Conservation (phyloP, 1,140 invertebrate species). For the Globodera ellingtonae region DNA sequence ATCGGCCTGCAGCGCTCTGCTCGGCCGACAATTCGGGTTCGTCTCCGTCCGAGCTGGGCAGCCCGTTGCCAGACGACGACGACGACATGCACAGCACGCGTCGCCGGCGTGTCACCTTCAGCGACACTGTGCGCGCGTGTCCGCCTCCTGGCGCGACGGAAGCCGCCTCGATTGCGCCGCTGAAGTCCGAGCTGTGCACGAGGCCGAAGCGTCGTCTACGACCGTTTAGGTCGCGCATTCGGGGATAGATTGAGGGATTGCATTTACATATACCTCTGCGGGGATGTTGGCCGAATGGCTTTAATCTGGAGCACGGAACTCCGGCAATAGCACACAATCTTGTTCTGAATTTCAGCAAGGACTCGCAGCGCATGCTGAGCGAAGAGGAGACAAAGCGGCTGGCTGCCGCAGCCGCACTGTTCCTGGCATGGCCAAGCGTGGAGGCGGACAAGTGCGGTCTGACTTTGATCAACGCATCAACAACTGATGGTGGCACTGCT, state of each 20-base stretch:
- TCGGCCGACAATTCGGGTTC: not conserved
- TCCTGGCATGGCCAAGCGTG: conserved; percentile 19
- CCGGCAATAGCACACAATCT: conserved; percentile 30
- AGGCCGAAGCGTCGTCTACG: not conserved
- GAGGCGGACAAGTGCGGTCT: conserved; percentile 18
- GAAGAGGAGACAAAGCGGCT: conserved; percentile 40
- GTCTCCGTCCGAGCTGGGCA: not conserved
- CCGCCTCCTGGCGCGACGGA: conserved; percentile 58
- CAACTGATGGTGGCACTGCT: conserved; percentile 5
- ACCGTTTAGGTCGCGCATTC: not conserved
- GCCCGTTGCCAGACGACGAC: conserved; percentile 10
- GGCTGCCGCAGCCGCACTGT: conserved; percentile 22
- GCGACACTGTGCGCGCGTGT: conserved; percentile 57
- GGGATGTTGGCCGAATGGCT: not conserved
- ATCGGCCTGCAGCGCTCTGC: not conserved
- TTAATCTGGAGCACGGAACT: too few relatives aligned
- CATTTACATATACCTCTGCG: too few relatives aligned
- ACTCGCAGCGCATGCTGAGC: conserved; percentile 52
- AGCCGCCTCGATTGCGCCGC: conserved; percentile 48
- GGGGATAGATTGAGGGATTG: too few relatives aligned
- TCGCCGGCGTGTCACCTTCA: conserved; percentile 61
- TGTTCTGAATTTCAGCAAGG: conserved; percentile 44
- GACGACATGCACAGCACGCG: not conserved
- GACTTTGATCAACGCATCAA: conserved; percentile 2
- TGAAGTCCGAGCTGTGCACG: conserved; percentile 57